These are phyloP conservation scores for Heterotilapia buettikoferi DNA, from an alignment of 2,113 vertebrate species.

Conservation along the genomic window DNA sequence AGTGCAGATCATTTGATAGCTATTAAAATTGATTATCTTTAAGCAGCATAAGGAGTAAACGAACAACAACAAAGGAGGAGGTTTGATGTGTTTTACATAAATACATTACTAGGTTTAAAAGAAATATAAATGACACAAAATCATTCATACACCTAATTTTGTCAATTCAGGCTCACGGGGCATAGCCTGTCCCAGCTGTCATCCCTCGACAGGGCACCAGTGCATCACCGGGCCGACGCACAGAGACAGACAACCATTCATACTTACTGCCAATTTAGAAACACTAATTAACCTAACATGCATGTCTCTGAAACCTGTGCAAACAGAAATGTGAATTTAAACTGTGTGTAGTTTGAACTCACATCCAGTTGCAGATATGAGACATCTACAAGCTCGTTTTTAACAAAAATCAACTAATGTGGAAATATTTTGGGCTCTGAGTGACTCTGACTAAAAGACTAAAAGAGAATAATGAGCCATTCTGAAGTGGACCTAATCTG, in stretches of 20 bases:
- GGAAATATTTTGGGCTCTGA: neutral
- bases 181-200: neutral
- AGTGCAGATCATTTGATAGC: neutral
- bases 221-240: neutral
- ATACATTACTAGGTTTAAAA: neutral
- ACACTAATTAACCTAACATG: neutral
- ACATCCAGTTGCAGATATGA: neutral
- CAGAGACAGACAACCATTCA: neutral
- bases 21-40: neutral
- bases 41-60: neutral
- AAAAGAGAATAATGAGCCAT: neutral
- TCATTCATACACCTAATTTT: neutral
- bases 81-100: neutral
- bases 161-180: neutral
- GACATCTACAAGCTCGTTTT: neutral
- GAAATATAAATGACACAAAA: neutral
- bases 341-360: neutral
- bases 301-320: neutral
- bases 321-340: neutral
- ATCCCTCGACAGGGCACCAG: neutral
- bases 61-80: neutral
- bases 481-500: neutral
- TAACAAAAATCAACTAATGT: rapidly evolving
- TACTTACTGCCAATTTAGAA: neutral
- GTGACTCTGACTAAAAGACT: neutral